Base-by-base conservation (phyloP, 2,888 invertebrate genomes). In the Meghimatium bilineatum region DNA sequence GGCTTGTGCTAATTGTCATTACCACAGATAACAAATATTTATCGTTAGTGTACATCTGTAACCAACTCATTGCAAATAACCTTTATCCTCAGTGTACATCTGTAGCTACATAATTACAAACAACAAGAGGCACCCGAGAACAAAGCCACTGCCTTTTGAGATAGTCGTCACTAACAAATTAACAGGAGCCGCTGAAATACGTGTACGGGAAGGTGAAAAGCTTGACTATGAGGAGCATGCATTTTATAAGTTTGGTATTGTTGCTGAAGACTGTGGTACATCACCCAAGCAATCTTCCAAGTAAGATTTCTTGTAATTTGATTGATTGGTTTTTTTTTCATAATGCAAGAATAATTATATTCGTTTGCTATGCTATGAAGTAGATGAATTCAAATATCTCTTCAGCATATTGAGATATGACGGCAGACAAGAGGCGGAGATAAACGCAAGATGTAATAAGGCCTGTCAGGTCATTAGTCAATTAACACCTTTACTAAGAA, bases 241-340 rank as follows among this genome's bases (percentile, higher is more conserved):
- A 92, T 97, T 97, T 94, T 98, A 98, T 95, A 97, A 97, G 95
- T 98, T 99, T 94, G 97, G 97, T 94, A 97, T 98, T 93, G 96
- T 97, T 82, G 98, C 98, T 66, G 96, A 97, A 86, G 97, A 97
- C 88, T 98, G 98, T 94, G 96, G 89, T 66, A 86, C 87, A 66
- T 87, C 87, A 44, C 87, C 88, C 26, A 88, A 85, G 67, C 86
- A 87, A 75, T 91, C 91, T 26, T 66, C 82, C 29, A 85, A 78
- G 88, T 88, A 85, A 63, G 63, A 63, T 8, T 20, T 6, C 17
- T 32, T 49, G 38, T 44, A 56, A 56, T 23, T 56, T 56, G 56
- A n/a, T n/a, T n/a, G n/a, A n/a, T n/a, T n/a, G n/a, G n/a, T n/a
- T n/a, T n/a, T n/a, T n/a, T n/a, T n/a, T n/a, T n/a, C n/a, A n/a